Conservation (phyloP, 2,113 vertebrate species). For the Carettochelys insculpta region DNA sequence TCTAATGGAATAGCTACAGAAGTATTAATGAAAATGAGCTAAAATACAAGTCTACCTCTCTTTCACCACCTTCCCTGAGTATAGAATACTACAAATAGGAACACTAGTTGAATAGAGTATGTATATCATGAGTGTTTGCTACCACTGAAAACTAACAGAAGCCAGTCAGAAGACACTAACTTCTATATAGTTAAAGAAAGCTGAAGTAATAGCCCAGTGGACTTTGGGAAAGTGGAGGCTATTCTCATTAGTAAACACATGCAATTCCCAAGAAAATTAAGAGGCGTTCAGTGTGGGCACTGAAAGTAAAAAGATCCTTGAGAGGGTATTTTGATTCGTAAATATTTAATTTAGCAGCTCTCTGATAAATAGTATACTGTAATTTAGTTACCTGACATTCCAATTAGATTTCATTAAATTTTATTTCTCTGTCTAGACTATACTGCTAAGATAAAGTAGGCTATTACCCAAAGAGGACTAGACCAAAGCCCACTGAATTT, state of each 20-base stretch:
- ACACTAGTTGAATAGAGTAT: too few species aligned
- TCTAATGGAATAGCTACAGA: background rate
- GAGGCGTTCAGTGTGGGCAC: background rate
- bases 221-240: background rate
- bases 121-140: background rate
- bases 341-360: background rate
- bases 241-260: background rate
- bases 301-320: background rate
- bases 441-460: background rate
- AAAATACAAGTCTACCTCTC: background rate
- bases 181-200: background rate
- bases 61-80: background rate
- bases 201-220: background rate
- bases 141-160: background rate
- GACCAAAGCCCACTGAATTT: background rate
- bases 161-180: background rate
- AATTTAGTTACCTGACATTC: background rate
- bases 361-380: background rate
- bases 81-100: background rate
- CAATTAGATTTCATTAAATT: background rate
- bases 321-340: background rate
- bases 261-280: background rate
- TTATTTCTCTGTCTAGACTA: background rate
- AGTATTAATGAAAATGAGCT: background rate
- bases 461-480: rapidly evolving